A percentile compares a stretch with the other conserved stretches of the same genome.
phyloP scores from a whole-genome alignment of 1,140 invertebrate species.

The Penaeus vannamei region DNA sequence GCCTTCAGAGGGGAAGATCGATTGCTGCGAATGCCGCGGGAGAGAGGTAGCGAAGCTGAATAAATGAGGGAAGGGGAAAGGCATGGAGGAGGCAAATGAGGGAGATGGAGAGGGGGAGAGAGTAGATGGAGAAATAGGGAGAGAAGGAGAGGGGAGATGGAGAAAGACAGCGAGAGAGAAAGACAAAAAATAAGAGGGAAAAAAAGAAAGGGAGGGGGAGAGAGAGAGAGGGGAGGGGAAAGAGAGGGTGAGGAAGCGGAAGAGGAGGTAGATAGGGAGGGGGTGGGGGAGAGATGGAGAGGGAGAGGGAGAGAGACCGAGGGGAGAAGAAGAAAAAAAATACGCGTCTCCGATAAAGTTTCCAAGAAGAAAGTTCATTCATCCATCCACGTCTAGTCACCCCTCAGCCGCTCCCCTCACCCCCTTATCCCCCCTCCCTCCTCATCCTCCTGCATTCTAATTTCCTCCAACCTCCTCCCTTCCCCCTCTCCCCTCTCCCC shows the following conservation, averaged over 20 bases:
- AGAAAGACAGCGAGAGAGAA: neutral
- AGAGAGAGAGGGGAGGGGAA: slow-evolving; percentile 5
- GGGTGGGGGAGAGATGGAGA: neutral
- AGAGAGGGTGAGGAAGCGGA: neutral
- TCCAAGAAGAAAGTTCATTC: too few relatives aligned
- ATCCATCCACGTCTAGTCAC: too few relatives aligned
- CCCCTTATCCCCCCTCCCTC: too few relatives aligned
- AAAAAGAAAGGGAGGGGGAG: neutral
- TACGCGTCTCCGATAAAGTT: too few relatives aligned
- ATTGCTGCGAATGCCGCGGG: too few relatives aligned
- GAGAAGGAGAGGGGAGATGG: neutral
- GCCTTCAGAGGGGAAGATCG: too few relatives aligned
- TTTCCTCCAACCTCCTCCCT: too few relatives aligned
- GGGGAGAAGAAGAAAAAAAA: neutral
- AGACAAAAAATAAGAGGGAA: neutral
- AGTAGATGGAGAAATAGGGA: neutral
- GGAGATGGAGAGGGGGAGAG: too few relatives aligned
- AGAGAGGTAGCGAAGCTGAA: too few relatives aligned
- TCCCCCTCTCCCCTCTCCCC: too few relatives aligned
- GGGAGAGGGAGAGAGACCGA: neutral
- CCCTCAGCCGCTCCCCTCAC: too few relatives aligned
- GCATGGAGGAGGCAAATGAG: slow-evolving; percentile 27
- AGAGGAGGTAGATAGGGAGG: neutral
- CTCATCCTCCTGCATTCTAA: too few relatives aligned
- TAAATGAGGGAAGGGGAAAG: neutral